Conservation (phyloP, 2,888 invertebrate genomes). For the Hedya salicella region DNA sequence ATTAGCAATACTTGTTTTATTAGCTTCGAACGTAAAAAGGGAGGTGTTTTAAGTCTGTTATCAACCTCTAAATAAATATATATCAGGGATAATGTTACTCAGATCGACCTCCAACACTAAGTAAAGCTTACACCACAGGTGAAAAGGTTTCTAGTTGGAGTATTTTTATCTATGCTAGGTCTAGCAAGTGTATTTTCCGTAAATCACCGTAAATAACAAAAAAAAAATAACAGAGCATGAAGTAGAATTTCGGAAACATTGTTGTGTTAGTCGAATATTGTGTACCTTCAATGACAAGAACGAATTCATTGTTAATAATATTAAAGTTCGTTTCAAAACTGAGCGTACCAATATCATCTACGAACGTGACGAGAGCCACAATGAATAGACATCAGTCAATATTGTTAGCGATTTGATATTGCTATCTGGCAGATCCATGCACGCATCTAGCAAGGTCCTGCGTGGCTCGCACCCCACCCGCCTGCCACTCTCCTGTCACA, state of each 20-base stretch:
- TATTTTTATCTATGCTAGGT: too few relatives aligned
- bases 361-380: background rate
- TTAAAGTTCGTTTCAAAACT: background rate
- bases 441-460: slow-evolving; percentile 48
- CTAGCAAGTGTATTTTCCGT: too few relatives aligned
- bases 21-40: background rate
- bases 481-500: slow-evolving; percentile 83
- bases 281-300: too few relatives aligned
- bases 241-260: too few relatives aligned
- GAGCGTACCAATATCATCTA: background rate
- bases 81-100: too few relatives aligned
- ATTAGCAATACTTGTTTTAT: slow-evolving; percentile 8
- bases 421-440: slow-evolving; percentile 58
- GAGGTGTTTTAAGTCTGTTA: background rate
- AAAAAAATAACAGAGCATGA: too few relatives aligned
- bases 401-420: slow-evolving; percentile 48
- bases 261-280: too few relatives aligned
- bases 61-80: too few relatives aligned
- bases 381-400: slow-evolving; percentile 36
- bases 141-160: too few relatives aligned
- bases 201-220: too few relatives aligned
- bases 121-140: too few relatives aligned
- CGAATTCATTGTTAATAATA: background rate
- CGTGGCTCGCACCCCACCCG: slow-evolving; percentile 68
- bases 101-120: too few relatives aligned